Evolutionary conservation across 2,888 invertebrate genomes (phyloP), one percentile per base, ranked within the genome.

Genomic region (Acleris literana): DNA sequence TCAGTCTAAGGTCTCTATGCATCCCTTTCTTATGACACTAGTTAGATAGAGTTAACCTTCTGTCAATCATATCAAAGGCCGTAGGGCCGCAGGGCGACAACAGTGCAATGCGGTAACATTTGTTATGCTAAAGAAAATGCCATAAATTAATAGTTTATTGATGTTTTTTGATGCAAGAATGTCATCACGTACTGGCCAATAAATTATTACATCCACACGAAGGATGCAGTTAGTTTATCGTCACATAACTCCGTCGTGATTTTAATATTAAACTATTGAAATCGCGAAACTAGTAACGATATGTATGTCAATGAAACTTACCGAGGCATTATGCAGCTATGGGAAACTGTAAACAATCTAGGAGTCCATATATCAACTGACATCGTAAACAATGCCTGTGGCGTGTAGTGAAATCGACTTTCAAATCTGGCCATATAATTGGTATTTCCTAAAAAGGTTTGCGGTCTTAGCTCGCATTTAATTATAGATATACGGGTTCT

Each of bases 401-500:
- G 72, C 70, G 66, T 63, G 65, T 60, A 73, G 78, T 78, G 78
- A 82, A 82, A 82, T 79, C 78, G 68, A 75, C 76, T 77, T 79
- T 80, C 76, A 72, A 78, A 76, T 73, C 74, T 76, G 78, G 67
- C 72, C 73, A 78, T 78, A 76, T 84, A 83, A 84, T 83, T 82
- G 79, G 76, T 74, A 78, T 80, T 75, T 77, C 80, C 81, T 70
- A 80, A 84, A 83, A 82, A 72, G 80, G 79, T 71, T 74, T 71
- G 75, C 67, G 71, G 73, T 71, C 67, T 68, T 63, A 43, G 71
- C 73, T 75, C 69, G 73, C 67, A 69, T 72, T 74, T 78, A 72
- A 78, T 76, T 75, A 76, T 61, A 71, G 39, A 53, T 43, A 63
- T 17, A 61, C 68, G 62, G 29, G 22, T 48, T 18, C 52, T 46